Percentiles rank a stretch among this genome's conserved stretches.
Evolutionary conservation across 2,113 vertebrate species (phyloP).

Genomic region (Poeciliopsis prolifica): DNA sequence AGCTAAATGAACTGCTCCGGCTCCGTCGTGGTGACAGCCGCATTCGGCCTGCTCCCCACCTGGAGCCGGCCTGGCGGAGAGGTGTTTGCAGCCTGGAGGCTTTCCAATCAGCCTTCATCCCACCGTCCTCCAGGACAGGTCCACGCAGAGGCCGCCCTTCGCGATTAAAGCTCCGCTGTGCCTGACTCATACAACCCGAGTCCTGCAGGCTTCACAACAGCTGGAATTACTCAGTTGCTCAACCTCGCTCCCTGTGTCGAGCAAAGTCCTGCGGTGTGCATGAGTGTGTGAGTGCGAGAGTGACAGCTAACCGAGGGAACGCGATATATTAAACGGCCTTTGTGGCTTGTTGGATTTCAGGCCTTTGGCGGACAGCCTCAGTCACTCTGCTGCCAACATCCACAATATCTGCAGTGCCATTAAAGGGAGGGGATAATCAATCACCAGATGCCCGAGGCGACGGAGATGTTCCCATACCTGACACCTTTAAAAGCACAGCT

Average conservation of each 20-base stretch:
- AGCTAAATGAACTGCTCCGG: constrained; percentile 30
- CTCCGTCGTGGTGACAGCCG: constrained; percentile 33
- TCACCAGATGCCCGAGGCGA: constrained; percentile 27
- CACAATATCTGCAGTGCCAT: constrained; percentile 33
- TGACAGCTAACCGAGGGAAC: constrained; percentile 35
- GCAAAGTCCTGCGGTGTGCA: constrained; percentile 28
- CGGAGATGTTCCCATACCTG: neutral
- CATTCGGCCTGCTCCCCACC: constrained; percentile 33
- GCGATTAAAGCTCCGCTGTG: constrained; percentile 64
- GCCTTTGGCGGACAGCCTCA: constrained; percentile 46
- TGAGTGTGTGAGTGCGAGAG: constrained; percentile 16
- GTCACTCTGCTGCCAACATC: constrained; percentile 44
- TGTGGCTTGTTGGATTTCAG: constrained; percentile 52
- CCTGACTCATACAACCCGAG: constrained; percentile 57
- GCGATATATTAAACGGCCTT: constrained; percentile 67
- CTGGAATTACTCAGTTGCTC: constrained; percentile 66
- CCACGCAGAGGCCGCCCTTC: constrained; percentile 48
- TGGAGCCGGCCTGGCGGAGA: constrained; percentile 27
- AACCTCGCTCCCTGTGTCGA: constrained; percentile 30
- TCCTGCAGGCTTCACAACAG: constrained; percentile 57
- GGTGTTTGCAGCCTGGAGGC: constrained; percentile 38
- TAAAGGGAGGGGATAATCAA: constrained; percentile 39
- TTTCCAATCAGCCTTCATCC: constrained; percentile 56
- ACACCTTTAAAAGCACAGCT: constrained; percentile 18
- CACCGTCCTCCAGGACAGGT: constrained; percentile 50